These are phyloP conservation scores for Trilocha varians DNA, from an alignment of 2,888 invertebrate species.

Conservation along the genomic window DNA sequence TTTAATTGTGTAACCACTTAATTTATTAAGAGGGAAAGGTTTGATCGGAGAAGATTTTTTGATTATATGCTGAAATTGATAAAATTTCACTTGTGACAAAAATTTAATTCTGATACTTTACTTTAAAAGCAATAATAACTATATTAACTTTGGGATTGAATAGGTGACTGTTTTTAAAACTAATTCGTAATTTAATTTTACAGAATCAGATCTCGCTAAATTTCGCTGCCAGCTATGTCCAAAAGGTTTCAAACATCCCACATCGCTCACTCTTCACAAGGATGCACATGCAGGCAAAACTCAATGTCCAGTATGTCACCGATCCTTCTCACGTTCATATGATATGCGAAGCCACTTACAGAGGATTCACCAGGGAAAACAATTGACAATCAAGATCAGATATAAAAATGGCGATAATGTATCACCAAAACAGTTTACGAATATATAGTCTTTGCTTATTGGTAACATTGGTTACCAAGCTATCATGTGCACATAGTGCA, in stretches of 20 bases:
- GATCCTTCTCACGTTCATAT: constrained; percentile 75
- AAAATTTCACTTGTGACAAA: too few relatives aligned
- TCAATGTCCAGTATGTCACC: constrained; percentile 75
- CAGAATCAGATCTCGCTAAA: constrained; percentile 72
- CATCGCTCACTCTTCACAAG: constrained; percentile 75
- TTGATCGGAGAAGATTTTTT: too few relatives aligned
- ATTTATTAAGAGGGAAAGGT: too few relatives aligned
- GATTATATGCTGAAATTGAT: too few relatives aligned
- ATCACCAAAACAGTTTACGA: constrained; percentile 53
- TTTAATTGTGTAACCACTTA: too few relatives aligned
- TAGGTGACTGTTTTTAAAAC: too few relatives aligned
- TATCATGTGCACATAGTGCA: constrained; percentile 34
- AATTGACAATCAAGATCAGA: constrained; percentile 64
- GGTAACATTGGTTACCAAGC: constrained; percentile 26
- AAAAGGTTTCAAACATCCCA: constrained; percentile 76
- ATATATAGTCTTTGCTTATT: constrained; percentile 38
- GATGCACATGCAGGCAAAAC: constrained; percentile 77
- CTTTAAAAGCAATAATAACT: too few relatives aligned
- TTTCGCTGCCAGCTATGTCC: constrained; percentile 76
- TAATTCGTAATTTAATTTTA: constrained; percentile 27
- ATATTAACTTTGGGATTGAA: too few relatives aligned
- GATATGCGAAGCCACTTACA: constrained; percentile 75
- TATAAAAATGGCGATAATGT: constrained; percentile 56
- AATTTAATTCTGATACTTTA: too few relatives aligned
- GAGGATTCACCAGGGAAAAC: constrained; percentile 74